Evolutionary conservation across 2,113 vertebrate species (phyloP).

Genomic region (Urocolius indicus): DNA sequence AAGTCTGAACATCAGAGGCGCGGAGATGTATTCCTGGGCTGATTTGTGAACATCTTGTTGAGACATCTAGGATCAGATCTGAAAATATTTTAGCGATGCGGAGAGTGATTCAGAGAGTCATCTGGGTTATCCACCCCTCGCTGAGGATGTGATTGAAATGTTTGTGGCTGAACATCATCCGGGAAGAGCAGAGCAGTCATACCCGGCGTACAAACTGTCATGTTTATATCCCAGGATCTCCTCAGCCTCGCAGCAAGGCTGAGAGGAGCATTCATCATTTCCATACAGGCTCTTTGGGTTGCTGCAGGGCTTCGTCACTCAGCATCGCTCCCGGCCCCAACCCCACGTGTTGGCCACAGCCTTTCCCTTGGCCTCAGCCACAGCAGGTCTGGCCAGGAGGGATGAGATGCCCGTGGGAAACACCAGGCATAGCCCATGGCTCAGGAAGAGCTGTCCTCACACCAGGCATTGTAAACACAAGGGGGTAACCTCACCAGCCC

Average conservation of each 20-base stretch:
- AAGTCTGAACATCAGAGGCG: neutral
- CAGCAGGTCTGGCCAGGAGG: neutral
- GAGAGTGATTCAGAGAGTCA: slow-evolving; percentile 44
- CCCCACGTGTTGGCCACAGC: neutral
- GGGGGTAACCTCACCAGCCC: neutral
- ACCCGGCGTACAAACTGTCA: neutral
- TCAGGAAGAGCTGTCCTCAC: neutral
- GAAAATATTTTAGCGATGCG: slow-evolving; percentile 16
- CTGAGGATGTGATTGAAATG: slow-evolving; percentile 9
- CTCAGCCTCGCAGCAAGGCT: neutral
- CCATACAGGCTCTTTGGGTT: fast-evolving
- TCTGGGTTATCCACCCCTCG: neutral
- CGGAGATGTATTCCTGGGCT: neutral
- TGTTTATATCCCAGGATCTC: slow-evolving; percentile 2
- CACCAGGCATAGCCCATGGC: fast-evolving
- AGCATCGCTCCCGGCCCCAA: neutral
- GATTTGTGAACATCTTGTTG: slow-evolving; percentile 30
- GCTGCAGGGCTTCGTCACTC: neutral
- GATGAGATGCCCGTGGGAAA: fast-evolving
- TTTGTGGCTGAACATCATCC: neutral
- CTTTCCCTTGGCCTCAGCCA: neutral
- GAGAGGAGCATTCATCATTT: slow-evolving; percentile 2
- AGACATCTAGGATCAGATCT: neutral
- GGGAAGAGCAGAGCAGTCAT: neutral
- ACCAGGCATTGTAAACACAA: neutral